Evolutionary conservation across 2,113 vertebrate genomes (phyloP).

Genomic region (Odocoileus virginianus): DNA sequence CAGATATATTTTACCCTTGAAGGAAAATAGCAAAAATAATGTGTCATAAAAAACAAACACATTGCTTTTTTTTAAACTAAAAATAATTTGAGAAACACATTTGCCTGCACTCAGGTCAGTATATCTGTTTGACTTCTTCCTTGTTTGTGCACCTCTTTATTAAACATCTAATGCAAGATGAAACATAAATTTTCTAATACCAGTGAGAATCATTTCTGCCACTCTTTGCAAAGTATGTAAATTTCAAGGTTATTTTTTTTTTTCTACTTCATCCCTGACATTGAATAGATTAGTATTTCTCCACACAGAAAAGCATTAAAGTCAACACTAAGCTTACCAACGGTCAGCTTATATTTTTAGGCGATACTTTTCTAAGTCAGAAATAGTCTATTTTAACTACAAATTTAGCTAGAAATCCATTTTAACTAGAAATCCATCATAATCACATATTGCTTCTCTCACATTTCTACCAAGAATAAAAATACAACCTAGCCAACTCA

Average conservation of each 20-base stretch:
- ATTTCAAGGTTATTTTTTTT: not conserved
- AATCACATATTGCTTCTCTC: not conserved
- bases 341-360: constrained; percentile 8
- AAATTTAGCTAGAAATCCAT: not conserved
- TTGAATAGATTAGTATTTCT: constrained; percentile 49
- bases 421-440: constrained; percentile 17
- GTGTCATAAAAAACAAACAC: constrained; percentile 49
- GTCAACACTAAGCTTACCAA: constrained; percentile 29
- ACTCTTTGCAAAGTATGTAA: not conserved
- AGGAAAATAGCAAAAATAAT: constrained; percentile 60
- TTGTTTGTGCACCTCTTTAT: not conserved
- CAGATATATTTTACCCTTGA: constrained; percentile 57
- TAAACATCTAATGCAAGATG: constrained; percentile 32
- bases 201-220: not conserved
- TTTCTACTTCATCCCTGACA: constrained; percentile 20
- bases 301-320: not conserved
- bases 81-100: not conserved
- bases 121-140: not conserved
- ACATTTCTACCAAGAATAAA: constrained; percentile 20
- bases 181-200: not conserved
- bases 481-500: constrained; percentile 24
- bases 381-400: not conserved
- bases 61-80: not conserved
- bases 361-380: not conserved
- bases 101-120: not conserved